These are phyloP conservation scores for Pardosa pseudoannulata DNA, from an alignment of 2,888 invertebrate species.

Conservation along the genomic window DNA sequence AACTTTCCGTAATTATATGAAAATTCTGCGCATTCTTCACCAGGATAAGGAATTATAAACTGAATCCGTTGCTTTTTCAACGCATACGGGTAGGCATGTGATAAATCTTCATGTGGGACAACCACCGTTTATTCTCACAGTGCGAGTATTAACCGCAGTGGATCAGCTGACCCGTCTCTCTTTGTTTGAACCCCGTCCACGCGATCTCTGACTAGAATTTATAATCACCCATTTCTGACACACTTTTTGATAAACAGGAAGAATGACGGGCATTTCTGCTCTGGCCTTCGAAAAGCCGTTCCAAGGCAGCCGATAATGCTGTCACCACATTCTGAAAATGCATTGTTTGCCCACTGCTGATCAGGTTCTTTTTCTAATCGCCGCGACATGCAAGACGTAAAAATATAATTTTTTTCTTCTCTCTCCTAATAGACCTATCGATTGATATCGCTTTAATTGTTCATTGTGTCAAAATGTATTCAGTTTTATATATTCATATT, in stretches of 20 bases:
- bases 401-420: too few species aligned
- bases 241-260: not conserved
- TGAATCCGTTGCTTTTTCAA: too few species aligned
- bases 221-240: not conserved
- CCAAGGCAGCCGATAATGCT: not conserved
- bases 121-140: too few species aligned
- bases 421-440: not conserved
- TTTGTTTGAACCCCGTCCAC: not conserved
- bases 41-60: too few species aligned
- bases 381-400: not conserved
- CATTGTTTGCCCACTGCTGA: not conserved
- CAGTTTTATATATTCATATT: too few species aligned
- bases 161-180: not conserved
- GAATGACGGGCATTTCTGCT: not conserved
- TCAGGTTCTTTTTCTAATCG: not conserved
- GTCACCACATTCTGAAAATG: not conserved
- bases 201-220: not conserved
- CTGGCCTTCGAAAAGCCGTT: not conserved
- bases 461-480: too few species aligned
- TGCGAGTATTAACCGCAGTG: not conserved
- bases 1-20: too few species aligned
- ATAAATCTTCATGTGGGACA: too few species aligned
- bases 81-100: too few species aligned
- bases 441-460: not conserved
- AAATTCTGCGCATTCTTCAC: too few species aligned